Evolutionary conservation across 2,888 invertebrate species (phyloP).

Genomic region (Heliconius sara): DNA sequence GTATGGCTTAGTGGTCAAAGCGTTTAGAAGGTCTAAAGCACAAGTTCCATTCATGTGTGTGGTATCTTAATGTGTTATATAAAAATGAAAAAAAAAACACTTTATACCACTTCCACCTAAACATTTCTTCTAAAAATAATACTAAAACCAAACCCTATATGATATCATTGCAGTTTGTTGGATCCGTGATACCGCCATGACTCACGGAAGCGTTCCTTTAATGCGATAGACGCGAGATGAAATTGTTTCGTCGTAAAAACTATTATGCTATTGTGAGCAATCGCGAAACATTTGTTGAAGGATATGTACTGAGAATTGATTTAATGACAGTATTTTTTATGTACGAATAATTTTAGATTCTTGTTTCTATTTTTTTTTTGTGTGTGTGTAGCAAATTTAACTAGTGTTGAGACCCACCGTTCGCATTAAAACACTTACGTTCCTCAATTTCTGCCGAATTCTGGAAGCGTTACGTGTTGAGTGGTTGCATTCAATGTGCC

Average conservation of each 20-base stretch:
- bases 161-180: slow-evolving; percentile 34
- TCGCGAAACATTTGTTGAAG: slow-evolving; percentile 23
- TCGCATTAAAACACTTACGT: too few species aligned
- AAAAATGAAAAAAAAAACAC: neutral
- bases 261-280: slow-evolving; percentile 29
- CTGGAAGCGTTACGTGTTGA: neutral
- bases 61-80: too few species aligned
- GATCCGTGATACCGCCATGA: slow-evolving; percentile 27
- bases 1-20: too few species aligned
- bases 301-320: slow-evolving; percentile 24
- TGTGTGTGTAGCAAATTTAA: neutral
- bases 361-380: too few species aligned
- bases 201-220: slow-evolving; percentile 45
- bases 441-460: neutral
- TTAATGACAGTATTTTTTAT: neutral
- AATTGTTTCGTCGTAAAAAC: slow-evolving; percentile 39
- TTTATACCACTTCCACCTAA: slow-evolving; percentile 6
- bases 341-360: neutral
- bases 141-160: slow-evolving; percentile 16
- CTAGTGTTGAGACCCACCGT: neutral
- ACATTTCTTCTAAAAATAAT: slow-evolving; percentile 12
- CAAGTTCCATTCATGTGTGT: too few species aligned
- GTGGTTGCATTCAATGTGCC: neutral
- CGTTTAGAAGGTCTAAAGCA: too few species aligned
- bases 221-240: slow-evolving; percentile 36